phyloP scores from a whole-genome alignment of 2,797 vertebrate species.

The Diplodus sargus region DNA sequence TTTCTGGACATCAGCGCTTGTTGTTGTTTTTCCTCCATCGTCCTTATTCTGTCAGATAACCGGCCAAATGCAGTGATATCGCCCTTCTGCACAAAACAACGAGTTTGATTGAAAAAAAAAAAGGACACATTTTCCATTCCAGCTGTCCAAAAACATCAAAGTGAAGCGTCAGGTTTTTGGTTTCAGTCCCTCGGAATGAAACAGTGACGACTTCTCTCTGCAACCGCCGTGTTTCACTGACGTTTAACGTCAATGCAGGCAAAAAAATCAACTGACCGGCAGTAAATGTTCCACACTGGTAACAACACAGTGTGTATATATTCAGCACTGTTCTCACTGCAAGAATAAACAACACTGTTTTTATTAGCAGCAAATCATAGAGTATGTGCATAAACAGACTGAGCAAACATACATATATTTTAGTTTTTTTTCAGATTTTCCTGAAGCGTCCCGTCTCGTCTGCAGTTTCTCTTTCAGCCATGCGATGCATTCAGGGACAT shows the following conservation, averaged over 20 bases:
- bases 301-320: no score
- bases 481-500: no score
- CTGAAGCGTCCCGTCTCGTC: no score
- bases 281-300: background rate
- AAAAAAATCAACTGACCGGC: background rate
- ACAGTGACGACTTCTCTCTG: background rate
- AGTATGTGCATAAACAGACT: no score
- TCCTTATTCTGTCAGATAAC: constrained; percentile 20
- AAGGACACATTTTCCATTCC: background rate
- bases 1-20: background rate
- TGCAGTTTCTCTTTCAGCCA: no score
- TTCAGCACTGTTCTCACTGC: no score
- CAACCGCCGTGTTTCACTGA: background rate
- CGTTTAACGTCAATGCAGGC: background rate
- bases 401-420: no score
- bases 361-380: no score
- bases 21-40: background rate
- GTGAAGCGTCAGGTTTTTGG: background rate
- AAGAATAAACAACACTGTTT: no score
- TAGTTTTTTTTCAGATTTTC: no score
- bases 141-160: constrained; percentile 6
- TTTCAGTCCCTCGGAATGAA: background rate
- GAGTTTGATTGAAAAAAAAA: background rate
- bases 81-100: background rate
- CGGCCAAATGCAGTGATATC: constrained; percentile 2